phyloP scores from a whole-genome alignment of 2,888 invertebrate species.

The Synanthedon myopaeformis region DNA sequence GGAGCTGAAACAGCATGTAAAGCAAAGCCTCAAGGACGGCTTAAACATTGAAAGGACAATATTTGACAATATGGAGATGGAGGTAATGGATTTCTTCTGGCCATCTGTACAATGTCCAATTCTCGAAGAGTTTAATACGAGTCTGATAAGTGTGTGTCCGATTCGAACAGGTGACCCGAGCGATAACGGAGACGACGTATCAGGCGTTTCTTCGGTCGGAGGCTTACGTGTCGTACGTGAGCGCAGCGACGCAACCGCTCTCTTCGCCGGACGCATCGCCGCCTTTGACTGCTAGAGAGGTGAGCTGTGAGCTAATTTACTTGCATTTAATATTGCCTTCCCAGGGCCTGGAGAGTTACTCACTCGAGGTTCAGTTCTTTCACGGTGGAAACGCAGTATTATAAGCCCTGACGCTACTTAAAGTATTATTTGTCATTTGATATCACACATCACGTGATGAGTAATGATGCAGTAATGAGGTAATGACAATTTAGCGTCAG shows the following conservation, averaged over 20 bases:
- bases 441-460: too few species aligned
- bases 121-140: too few species aligned
- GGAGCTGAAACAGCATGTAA: slow-evolving; percentile 82
- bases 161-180: slow-evolving; percentile 74
- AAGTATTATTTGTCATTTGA: too few species aligned
- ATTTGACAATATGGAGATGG: slow-evolving; percentile 86
- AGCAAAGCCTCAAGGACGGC: slow-evolving; percentile 78
- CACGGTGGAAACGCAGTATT: too few species aligned
- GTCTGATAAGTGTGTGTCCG: neutral
- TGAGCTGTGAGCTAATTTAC: slow-evolving; percentile 18
- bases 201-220: slow-evolving; percentile 94
- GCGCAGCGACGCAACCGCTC: slow-evolving; percentile 86
- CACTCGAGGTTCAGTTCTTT: too few species aligned
- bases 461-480: too few species aligned
- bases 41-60: slow-evolving; percentile 79
- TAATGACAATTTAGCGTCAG: too few species aligned
- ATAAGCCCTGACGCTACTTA: too few species aligned
- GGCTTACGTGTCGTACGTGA: slow-evolving; percentile 86
- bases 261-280: slow-evolving; percentile 68
- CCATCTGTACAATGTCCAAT: too few species aligned
- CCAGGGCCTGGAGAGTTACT: too few species aligned
- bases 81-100: slow-evolving; percentile 41
- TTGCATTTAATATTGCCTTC: too few species aligned
- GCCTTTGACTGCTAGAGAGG: slow-evolving; percentile 23
- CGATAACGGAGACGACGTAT: slow-evolving; percentile 89